Evolutionary conservation across 2,888 invertebrate genomes (phyloP), one percentile per base, ranked within the genome.

Genomic region (Rotaria magnacalcarata): DNA sequence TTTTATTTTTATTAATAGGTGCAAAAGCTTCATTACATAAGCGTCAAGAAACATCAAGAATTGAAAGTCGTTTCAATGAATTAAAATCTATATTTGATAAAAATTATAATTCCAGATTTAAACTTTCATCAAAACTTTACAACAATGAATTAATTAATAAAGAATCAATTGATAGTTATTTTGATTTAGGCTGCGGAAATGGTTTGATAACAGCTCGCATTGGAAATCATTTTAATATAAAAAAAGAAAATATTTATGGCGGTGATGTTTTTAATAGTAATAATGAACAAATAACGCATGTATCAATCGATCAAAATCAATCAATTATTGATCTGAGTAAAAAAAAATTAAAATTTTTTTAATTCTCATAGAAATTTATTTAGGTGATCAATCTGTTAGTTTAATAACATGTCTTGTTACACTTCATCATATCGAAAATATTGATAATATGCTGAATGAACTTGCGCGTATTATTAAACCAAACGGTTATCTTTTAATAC

Each of bases 101-200:
- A 80, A 43, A 80, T 47, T 47, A 24, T 47, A 47, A 80, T 47
- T n/a, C 24, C 47, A 80, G 14, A 47, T 80, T 80, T 47, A 80
- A 43, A 47, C 24, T 80, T 47, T 43, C 43, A n/a, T 14, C 80
- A n/a, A 43, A 43, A n/a, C 0, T 47, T 1, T 10, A 47, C n/a
- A 2, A 1, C n/a, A 4, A 80, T 41, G 19, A 47, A 10, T n/a
- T 47, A 14, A n/a, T 80, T 24, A 47, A n/a, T 24, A 67, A 34
- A 67, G 27, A 67, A 27, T 11, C 14, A 16, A 47, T 80, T 2
- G 47, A 43, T 19, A 47, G 24, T 47, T 80, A 80, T n/a, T 80
- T 80, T 80, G 80, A 80, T 80, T 43, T 80, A 47, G 80, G 80
- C 2, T 80, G 80, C n/a, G 80, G 80, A 47, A 47, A 80, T 47